Evolutionary conservation across 1,140 invertebrate genomes (phyloP), one percentile per base, ranked within the genome.

Genomic region (Bradynema listronoti): DNA sequence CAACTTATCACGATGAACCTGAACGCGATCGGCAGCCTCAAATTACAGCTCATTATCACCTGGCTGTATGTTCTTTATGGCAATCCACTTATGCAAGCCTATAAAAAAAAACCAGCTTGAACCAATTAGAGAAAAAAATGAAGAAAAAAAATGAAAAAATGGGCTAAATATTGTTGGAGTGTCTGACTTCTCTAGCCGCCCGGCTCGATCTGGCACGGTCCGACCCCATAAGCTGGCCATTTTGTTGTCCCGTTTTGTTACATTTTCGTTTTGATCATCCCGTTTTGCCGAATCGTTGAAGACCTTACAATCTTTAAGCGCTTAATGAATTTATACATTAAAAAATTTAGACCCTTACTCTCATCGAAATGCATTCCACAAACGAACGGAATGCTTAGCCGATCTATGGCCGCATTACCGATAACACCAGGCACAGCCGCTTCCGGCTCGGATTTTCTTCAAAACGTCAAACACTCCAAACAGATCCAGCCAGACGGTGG

Each of bases 1-100:
- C 85, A 85, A 69, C 75, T 85, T 24, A 84, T 85, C 82, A 85
- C 84, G 2, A 82, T 85, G 71, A 84, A 84, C 72, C 78, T 86
- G 56, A 86, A 85, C 73, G 77, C 81, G 14, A 83, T 80, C 62
- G 85, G 84, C 53, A 83, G 84, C n/a, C 77, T 85, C 30, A 85
- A 85, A 78, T 78, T 86, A 34, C 84, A 83, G 65, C 68, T 85
- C 52, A 74, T 86, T 34, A 81, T 85, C 53, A 82, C 82, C 5
- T 85, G 84, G 84, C 82, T 84, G 83, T 84, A 78, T 81, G 83
- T 79, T 54, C 53, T 52, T 27, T n/a, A 22, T 34, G 6, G 5
- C 16, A 9, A 14, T 32, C n/a, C n/a, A n/a, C n/a, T n/a, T n/a
- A n/a, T n/a, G n/a, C n/a, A n/a, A n/a, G n/a, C n/a, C n/a, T n/a